These are phyloP conservation scores for Adela reaumurella DNA, from an alignment of 2,888 invertebrate genomes.

Conservation along the genomic window DNA sequence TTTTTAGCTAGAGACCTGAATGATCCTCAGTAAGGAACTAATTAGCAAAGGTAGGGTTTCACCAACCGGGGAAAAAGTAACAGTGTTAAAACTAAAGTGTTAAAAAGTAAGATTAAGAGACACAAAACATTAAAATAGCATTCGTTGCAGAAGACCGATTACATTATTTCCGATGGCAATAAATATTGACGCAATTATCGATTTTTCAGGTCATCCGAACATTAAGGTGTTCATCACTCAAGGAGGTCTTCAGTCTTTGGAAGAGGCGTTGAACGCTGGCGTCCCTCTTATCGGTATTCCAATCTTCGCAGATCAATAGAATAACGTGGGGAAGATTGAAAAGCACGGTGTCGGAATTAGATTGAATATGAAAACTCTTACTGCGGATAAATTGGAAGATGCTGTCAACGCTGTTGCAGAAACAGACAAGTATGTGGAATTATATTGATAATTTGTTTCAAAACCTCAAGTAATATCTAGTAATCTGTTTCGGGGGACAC, in stretches of 20 bases:
- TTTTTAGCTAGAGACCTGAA: no score
- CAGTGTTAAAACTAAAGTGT: no score
- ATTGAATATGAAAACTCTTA: slow-evolving; percentile 21
- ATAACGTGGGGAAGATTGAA: slow-evolving; percentile 14
- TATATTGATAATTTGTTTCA: slow-evolving; percentile 19
- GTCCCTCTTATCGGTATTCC: slow-evolving; percentile 17
- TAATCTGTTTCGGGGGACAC: no score
- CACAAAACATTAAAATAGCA: no score
- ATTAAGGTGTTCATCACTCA: slow-evolving; percentile 17
- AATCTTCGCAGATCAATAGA: slow-evolving; percentile 16
- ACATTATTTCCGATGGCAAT: no score
- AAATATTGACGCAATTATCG: no score
- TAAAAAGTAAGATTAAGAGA: no score
- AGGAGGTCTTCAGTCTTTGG: slow-evolving; percentile 18
- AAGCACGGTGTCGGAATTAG: slow-evolving; percentile 21
- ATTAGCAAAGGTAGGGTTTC: no score
- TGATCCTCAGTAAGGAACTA: no score
- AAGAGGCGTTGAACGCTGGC: slow-evolving; percentile 17
- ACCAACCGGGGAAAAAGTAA: no score
- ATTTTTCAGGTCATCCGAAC: slow-evolving; percentile 6
- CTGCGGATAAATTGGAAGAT: slow-evolving; percentile 17
- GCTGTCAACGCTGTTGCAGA: slow-evolving; percentile 13
- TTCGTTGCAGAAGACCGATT: no score
- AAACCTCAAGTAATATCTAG: no score
- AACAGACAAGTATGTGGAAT: slow-evolving; percentile 13